These are phyloP conservation scores for Limnephilus marmoratus DNA, from an alignment of 2,888 invertebrate genomes.

Conservation along the genomic window DNA sequence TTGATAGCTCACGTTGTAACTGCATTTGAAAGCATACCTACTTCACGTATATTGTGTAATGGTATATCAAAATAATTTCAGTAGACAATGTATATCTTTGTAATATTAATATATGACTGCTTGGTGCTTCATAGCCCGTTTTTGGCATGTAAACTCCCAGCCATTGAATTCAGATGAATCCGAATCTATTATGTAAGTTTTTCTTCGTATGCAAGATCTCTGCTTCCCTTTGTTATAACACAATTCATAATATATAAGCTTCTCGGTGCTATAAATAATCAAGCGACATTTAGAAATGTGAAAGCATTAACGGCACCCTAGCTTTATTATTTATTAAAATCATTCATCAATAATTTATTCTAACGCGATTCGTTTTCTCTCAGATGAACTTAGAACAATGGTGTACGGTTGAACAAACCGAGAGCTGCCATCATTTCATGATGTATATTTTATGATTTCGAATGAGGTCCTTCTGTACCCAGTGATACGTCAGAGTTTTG, in stretches of 20 bases:
- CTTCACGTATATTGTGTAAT: neutral
- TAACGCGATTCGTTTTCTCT: neutral
- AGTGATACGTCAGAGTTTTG: too few relatives aligned
- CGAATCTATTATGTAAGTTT: neutral
- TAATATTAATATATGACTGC: neutral
- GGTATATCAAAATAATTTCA: too few relatives aligned
- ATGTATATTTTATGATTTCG: neutral
- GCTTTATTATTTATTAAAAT: neutral
- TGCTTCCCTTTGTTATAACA: neutral
- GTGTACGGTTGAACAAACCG: neutral
- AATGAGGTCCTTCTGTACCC: neutral
- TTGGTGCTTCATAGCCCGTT: neutral
- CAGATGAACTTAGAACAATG: neutral
- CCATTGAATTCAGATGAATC: neutral
- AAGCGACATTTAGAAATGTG: neutral
- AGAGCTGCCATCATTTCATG: neutral
- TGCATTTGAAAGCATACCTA: neutral
- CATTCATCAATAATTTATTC: neutral
- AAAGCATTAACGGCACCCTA: neutral
- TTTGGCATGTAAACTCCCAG: neutral
- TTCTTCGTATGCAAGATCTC: neutral
- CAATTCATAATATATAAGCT: neutral
- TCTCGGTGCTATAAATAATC: neutral
- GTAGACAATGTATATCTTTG: neutral
- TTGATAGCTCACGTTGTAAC: neutral